Percentiles rank a stretch among this genome's conserved stretches.
Conservation (phyloP, 2,113 vertebrate genomes). For the Mobula hypostoma region DNA sequence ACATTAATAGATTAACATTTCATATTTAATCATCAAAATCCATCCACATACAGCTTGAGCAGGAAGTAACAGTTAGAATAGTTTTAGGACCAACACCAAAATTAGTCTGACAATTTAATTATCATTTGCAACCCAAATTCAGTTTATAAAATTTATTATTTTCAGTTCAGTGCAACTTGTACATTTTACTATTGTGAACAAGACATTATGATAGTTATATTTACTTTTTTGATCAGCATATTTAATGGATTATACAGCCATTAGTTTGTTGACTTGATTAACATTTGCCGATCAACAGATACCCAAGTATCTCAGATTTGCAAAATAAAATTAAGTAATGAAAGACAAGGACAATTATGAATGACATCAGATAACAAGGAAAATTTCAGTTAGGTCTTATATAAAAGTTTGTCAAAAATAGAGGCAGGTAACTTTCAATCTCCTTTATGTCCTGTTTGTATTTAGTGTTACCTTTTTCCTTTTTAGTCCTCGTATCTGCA, state of each 20-base stretch:
- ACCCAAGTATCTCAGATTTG: not conserved
- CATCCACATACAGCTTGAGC: not conserved
- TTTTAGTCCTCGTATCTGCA: slow-evolving; percentile 67
- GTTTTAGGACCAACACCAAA: not conserved
- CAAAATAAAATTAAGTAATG: not conserved
- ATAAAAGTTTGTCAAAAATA: not conserved
- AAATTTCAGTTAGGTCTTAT: not conserved
- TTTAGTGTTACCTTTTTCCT: slow-evolving; percentile 66
- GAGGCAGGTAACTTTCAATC: not conserved
- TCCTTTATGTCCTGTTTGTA: not conserved
- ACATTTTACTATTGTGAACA: not conserved
- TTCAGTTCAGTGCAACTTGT: not conserved
- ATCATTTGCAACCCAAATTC: not conserved
- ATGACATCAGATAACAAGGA: not conserved
- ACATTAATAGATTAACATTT: not conserved
- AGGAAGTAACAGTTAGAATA: not conserved
- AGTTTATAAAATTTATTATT: not conserved
- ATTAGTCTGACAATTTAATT: not conserved
- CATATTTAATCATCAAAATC: not conserved
- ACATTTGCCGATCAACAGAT: not conserved
- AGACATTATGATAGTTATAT: not conserved
- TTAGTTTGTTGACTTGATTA: not conserved
- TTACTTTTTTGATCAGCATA: not conserved
- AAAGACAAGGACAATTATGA: not conserved
- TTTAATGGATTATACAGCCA: not conserved